Evolutionary conservation across 2,113 vertebrate species (phyloP).

Genomic region (Cairina moschata): DNA sequence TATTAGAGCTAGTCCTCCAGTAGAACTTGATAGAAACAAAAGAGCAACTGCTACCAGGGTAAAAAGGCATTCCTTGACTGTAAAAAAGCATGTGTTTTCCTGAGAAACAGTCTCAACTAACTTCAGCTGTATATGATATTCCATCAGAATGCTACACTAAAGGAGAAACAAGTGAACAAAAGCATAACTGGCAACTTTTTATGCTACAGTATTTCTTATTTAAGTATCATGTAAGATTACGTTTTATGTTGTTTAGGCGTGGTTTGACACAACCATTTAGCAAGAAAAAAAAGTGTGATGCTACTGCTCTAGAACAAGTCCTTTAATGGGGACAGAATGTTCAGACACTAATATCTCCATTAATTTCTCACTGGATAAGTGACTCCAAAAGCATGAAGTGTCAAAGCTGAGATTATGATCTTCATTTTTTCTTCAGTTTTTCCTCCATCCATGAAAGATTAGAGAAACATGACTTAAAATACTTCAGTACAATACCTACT

Average conservation of each 20-base stretch:
- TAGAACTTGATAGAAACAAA: conserved; percentile 16
- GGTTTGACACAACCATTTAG: not conserved
- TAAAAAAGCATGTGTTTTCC: not conserved
- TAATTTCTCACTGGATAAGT: not conserved
- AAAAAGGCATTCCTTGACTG: not conserved
- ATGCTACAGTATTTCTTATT: not conserved
- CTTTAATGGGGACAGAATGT: no score
- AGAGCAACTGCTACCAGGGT: not conserved
- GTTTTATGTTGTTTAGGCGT: not conserved
- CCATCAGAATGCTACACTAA: not conserved
- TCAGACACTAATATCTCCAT: not conserved
- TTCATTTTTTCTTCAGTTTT: not conserved
- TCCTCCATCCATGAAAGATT: not conserved
- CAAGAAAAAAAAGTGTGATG: not conserved
- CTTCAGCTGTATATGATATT: not conserved
- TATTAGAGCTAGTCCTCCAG: conserved; percentile 17
- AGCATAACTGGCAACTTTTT: not conserved
- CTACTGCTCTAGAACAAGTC: not conserved
- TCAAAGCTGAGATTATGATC: not conserved
- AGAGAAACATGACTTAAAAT: not conserved
- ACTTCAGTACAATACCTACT: not conserved
- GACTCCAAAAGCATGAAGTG: not conserved
- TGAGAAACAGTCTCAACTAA: not conserved
- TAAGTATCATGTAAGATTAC: not conserved
- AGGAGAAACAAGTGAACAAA: not conserved